Evolutionary conservation across 2,888 invertebrate species (phyloP), one percentile per base, ranked within the genome.

Genomic region (Dynastes maya): DNA sequence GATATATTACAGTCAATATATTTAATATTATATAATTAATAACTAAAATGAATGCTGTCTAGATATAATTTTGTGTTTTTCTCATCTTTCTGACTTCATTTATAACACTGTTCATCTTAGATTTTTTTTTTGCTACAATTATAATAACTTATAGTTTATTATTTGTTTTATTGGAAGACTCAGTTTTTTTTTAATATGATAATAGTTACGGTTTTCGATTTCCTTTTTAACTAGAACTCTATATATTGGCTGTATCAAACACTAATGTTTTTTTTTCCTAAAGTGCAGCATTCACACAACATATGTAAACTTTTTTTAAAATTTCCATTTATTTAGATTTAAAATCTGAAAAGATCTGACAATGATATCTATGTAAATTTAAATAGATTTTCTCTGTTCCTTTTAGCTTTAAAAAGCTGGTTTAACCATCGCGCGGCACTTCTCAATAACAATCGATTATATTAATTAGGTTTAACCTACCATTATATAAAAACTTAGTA

Each of bases 81-180:
- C 16, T 55, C 16, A 11, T 55, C 4, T 55, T 55, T 45, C 8
- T 82, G 80, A 83, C 83, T 84, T 83, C 82, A 82, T 84, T 55
- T 37, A 22, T 32, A 81, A 79, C 80, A 83, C 83, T 84, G 71
- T 71, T 71, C 11, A 6, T 40, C 40, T 40, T 40, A 40, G 40
- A 79, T 81, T 82, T 82, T 81, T 22, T 22, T 80, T 82, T 83
- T 82, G 80, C 78, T 71, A 79, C 79, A 79, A 80, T 75, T 75
- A 55, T 80, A 78, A 84, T 86, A 86, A 86, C 88, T 88, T 89
- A 89, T 86, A 88, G 86, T 88, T 89, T 87, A 88, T 89, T 89
- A 89, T 89, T 89, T 89, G 89, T 89, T 88, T 88, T 88, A 86
- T 85, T 89, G 89, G 89, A 89, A 89, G 89, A 89, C 89, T 88